Evolutionary conservation across 2,888 invertebrate species (phyloP), one percentile per base, ranked within the genome.

Genomic region (Meganola albula): DNA sequence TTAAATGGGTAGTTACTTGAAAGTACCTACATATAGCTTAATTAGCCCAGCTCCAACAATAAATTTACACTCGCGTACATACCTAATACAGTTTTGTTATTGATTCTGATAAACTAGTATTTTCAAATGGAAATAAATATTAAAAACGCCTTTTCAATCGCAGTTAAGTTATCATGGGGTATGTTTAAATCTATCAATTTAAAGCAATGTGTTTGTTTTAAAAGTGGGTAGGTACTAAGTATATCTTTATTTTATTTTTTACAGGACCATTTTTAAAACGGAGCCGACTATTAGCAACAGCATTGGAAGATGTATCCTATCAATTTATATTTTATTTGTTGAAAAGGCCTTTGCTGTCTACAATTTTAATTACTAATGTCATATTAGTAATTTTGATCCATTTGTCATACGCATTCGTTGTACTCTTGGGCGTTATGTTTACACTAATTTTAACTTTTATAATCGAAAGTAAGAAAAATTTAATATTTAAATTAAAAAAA

Each of bases 391-490:
- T 64, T 4, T 16, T 58, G 2, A 34, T 44, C n/a, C 14, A 44
- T 22, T 18, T 67, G 22, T 48, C 63, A 12, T 28, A 50, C 20
- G 54, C 63, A 8, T 26, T 62, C n/a, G 10, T 59, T 11, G 22
- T 55, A 32, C 9, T 64, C 12, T 7, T 46, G 24, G 59, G 47
- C 34, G 63, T 68, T 3, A 25, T 58, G 4, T 44, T 60, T 37
- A 24, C 63, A 9, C 30, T 59, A 16, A 2, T 52, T 6, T 31
- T 54, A 2, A 58, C 77, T 20, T 35, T 74, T 3, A 35, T 75
- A 12, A 28, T 73, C 24, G 71, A 74, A 76, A 74, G 77, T 76
- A 56, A 54, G 51, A 36, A n/a, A n/a, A n/a, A n/a, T n/a, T n/a
- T n/a, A n/a, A n/a, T n/a, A n/a, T n/a, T n/a, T n/a, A n/a, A n/a